Base-by-base conservation (phyloP, 2,888 invertebrate genomes). In the Aquatica leii region DNA sequence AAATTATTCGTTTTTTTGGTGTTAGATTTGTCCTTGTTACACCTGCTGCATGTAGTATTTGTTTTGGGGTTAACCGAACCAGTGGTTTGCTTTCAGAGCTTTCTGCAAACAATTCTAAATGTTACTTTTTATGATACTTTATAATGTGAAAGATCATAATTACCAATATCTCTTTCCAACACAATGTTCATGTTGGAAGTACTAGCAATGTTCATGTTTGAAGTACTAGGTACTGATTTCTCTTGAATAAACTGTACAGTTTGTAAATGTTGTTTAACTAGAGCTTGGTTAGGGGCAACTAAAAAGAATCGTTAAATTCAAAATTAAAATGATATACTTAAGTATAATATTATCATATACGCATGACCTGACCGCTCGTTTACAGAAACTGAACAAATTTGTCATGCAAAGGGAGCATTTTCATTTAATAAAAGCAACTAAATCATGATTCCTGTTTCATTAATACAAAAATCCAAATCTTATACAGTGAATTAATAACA, bases 281-380 rank as follows among this genome's bases (percentile, higher is more conserved):
- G 37, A 37, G 12, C 37, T 37, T 37, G 37, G 37, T 37, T 37
- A 37, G 8, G 37, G 9, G 37, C 9, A 37, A 37, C 37, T 37
- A 37, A 37, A 37, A 37, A 37, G 37, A 37, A 37, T 37, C 5
- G 37, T 37, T 37, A 37, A 37, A 11, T 37, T 37, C 37, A 37
- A 37, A 37, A 9, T 37, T 37, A 37, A 12, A 37, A 37, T 37
- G 37, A 37, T 37, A 37, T 37, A 12, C 37, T 37, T 12, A 37
- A 37, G 37, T 37, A 37, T 37, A 37, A 37, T 12, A 37, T 37
- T 37, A 37, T 37, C 12, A 12, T 37, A 37, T 37, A 37, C 37
- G n/a, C 37, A 37, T 37, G 37, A 37, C 37, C 37, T n/a, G n/a
- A n/a, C n/a, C n/a, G n/a, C n/a, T 37, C 37, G 37, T 37, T 37